Evolutionary conservation across 2,113 vertebrate species (phyloP), one percentile per base, ranked within the genome.

Genomic region (Trematomus loennbergii): DNA sequence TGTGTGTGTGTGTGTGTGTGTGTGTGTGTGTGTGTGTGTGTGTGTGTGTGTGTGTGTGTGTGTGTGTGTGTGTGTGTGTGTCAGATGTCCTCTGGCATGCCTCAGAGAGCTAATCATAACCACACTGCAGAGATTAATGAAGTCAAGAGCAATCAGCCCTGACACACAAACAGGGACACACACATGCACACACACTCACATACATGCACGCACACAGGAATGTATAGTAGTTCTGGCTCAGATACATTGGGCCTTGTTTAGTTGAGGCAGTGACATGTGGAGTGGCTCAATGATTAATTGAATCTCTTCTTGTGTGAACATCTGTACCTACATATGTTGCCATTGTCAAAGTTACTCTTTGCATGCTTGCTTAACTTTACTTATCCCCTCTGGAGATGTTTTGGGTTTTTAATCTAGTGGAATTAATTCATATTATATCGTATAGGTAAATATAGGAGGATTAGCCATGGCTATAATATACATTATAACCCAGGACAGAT

Each of bases 121-220:
- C 91, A 90, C 93, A 88, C 89, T 90, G 91, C 90, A 92, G 90
- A 94, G 92, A 94, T 94, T 93, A 94, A 94, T 94, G 92, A 93
- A 94, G 93, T 93, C 92, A 93, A 92, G 92, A 92, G 89, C 91
- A 93, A 94, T 94, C 92, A 92, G 82, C 78, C 75, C 71, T 84
- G 75, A 93, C 90, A 91, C 92, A 92, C 84, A 92, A 91, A 94
- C 85, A 88, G 71, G 46, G 55, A 88, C 86, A 78, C 58, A 79
- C 73, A 62, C 67, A 63, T 57, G 13, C 76, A 87, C 55, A 81
- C 73, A 82, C 81, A 63, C 52, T 61, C 60, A 79, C 52, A 60
- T 33, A 68, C 65, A 72, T 59, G 36, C 36, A 40, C 36, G 65
- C 25, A 61, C 79, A 85, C 69, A 49, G 65, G 48, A 61, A 81